These are phyloP conservation scores for Zaprionus obscuricornis DNA, from an alignment of 2,888 invertebrate species.

Conservation along the genomic window DNA sequence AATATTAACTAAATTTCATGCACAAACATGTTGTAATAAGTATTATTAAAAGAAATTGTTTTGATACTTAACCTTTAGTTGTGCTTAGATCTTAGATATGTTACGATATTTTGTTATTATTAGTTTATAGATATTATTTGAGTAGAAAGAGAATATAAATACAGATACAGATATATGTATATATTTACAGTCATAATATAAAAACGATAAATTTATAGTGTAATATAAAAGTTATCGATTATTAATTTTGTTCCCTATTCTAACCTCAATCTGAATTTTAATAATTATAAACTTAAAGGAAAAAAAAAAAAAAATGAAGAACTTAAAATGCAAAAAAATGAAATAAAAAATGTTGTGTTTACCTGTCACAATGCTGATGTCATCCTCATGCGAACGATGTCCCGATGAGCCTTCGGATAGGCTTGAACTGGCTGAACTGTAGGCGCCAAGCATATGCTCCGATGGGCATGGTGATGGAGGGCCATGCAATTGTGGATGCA, in stretches of 20 bases:
- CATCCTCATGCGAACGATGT: slow-evolving; percentile 89
- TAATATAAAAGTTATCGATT: too few species aligned
- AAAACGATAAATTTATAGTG: neutral
- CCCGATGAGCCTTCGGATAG: slow-evolving; percentile 88
- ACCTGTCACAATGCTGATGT: slow-evolving; percentile 95
- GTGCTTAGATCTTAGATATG: slow-evolving; percentile 20
- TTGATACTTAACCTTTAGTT: slow-evolving; percentile 46
- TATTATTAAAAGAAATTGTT: slow-evolving; percentile 9
- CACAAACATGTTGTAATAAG: too few species aligned
- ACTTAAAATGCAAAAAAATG: slow-evolving; percentile 35
- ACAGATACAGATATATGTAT: slow-evolving; percentile 4
- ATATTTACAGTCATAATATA: slow-evolving; percentile 17
- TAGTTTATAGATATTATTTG: too few species aligned
- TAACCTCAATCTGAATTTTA: neutral
- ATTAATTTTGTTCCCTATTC: slow-evolving; percentile 4
- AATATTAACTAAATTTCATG: slow-evolving; percentile 36
- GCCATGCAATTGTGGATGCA: slow-evolving; percentile 75
- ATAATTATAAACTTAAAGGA: slow-evolving; percentile 2
- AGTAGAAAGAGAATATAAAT: too few species aligned
- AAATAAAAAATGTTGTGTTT: slow-evolving; percentile 65
- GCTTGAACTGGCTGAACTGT: slow-evolving; percentile 95
- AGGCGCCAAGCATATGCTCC: slow-evolving; percentile 88
- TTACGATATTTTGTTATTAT: too few species aligned
- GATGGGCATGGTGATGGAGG: slow-evolving; percentile 94
- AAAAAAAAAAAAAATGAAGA: slow-evolving; percentile 24